Base-by-base conservation (phyloP, 2,113 vertebrate genomes). In the Aythya baeri region DNA sequence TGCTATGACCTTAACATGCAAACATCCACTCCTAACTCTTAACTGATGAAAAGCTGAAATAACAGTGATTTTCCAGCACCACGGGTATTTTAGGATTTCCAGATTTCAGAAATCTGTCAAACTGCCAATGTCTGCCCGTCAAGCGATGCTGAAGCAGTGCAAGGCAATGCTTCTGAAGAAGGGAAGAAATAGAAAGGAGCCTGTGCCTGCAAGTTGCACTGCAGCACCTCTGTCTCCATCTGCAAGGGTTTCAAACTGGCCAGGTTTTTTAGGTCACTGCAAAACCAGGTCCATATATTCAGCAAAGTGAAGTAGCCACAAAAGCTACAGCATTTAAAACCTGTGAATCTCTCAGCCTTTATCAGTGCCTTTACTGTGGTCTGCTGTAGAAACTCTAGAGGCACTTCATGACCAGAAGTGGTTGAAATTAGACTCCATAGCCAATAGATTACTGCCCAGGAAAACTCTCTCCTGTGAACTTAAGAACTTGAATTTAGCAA, bases 131-230 rank as follows among this genome's bases (percentile, higher is more conserved):
- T 25, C 17, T 67, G 52, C 22, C 38, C 36, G 17, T 27, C 6
- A 65, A 76, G 25, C 4, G 23, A 59, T 11, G 32, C 65, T 54
- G 34, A 2, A 2, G 21, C 70, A 55, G 16, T 0, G 0, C 75
- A 46, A 76, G 27, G 31, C 58, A 63, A 41, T 2, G 1, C 7
- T 73, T 25, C 57, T 20, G 17, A 57, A 76, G 59, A 6, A 59
- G 76, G 38, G 17, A 81, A 49, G 46, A 49, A 22, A 31, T 32
- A 38, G n/a, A 1, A 1, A 2, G 7, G 8, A 50, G 77, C 23
- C 26, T 2, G 15, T 11, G 21, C 29, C 32, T 11, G 6, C 4
- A 2, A 8, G 31, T 26, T 52, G 38, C 10, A 7, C 44, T 12
- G 0, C 57, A 29, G 16, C 34, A 68, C 2, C 22, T 26, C 36